A percentile compares a stretch with the other conserved stretches of the same genome.
phyloP scores from a whole-genome alignment of 2,113 vertebrate species.

The Melanostigma gelatinosum region DNA sequence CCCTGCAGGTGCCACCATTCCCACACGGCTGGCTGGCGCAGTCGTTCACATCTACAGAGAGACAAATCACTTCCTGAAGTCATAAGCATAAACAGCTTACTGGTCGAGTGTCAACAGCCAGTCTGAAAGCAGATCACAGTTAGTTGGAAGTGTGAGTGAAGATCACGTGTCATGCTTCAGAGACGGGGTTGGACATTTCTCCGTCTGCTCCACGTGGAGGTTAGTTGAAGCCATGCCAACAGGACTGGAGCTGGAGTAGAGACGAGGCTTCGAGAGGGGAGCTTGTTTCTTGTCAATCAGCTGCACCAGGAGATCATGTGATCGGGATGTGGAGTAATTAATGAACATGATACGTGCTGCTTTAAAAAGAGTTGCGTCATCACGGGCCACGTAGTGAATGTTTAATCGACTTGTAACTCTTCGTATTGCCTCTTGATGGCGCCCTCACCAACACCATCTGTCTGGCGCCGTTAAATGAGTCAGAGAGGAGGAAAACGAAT shows the following conservation, averaged over 20 bases:
- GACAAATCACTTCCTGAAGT: background rate
- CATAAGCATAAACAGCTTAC: background rate
- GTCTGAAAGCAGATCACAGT: constrained; percentile 19
- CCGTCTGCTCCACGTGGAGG: constrained; percentile 6
- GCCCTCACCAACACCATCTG: constrained; percentile 18
- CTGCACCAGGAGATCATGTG: constrained; percentile 22
- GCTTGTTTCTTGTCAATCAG: background rate
- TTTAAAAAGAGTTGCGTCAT: background rate
- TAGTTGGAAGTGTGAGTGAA: constrained; percentile 27
- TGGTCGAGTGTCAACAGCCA: background rate
- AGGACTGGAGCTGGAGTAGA: constrained; percentile 9
- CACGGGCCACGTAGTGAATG: background rate
- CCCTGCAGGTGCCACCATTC: constrained; percentile 85
- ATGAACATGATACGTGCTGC: background rate
- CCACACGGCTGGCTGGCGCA: constrained; percentile 85
- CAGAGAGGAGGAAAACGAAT: constrained; percentile 18
- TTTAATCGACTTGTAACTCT: constrained; percentile 40
- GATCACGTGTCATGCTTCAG: constrained; percentile 41
- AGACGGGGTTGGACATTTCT: constrained; percentile 9
- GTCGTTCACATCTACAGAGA: constrained; percentile 80
- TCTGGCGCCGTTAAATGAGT: constrained; percentile 9
- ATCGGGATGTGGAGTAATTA: background rate
- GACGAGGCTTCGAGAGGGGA: background rate
- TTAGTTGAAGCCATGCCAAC: constrained; percentile 58
- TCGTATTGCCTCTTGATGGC: constrained; percentile 63